A percentile compares a stretch with the other conserved stretches of the same genome.
These are phyloP conservation scores for Pseudomyrmex gracilis DNA, from an alignment of 1,140 invertebrate species.

Conservation along the genomic window DNA sequence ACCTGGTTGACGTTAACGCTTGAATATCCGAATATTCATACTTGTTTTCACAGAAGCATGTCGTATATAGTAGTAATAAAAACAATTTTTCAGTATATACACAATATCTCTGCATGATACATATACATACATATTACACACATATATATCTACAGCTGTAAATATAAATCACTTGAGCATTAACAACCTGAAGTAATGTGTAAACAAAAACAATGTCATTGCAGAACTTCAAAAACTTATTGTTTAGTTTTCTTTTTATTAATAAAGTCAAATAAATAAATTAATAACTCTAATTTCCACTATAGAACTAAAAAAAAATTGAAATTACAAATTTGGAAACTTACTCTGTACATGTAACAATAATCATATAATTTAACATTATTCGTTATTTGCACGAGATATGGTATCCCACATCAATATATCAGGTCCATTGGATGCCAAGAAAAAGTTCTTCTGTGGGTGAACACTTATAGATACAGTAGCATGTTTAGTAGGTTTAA, in stretches of 20 bases:
- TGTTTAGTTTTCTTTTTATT: not conserved
- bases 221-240: not conserved
- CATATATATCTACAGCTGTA: not conserved
- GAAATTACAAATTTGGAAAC: not conserved
- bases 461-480: conserved; percentile 89
- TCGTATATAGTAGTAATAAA: not conserved
- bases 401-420: conserved; percentile 88
- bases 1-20: not conserved
- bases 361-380: not conserved
- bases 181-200: too few species aligned
- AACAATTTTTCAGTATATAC: not conserved
- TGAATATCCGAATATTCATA: not conserved
- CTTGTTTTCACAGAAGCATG: conserved; percentile 9
- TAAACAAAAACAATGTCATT: too few species aligned
- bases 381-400: conserved; percentile 15
- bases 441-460: conserved; percentile 89
- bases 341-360: not conserved
- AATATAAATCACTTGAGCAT: too few species aligned
- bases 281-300: not conserved
- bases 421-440: conserved; percentile 89
- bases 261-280: not conserved
- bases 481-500: conserved; percentile 78
- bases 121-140: not conserved
- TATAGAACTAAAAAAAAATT: conserved; percentile 5
- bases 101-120: not conserved